These are phyloP conservation scores for Sycophaga agraensis DNA, from an alignment of 1,140 invertebrate genomes.

Conservation along the genomic window DNA sequence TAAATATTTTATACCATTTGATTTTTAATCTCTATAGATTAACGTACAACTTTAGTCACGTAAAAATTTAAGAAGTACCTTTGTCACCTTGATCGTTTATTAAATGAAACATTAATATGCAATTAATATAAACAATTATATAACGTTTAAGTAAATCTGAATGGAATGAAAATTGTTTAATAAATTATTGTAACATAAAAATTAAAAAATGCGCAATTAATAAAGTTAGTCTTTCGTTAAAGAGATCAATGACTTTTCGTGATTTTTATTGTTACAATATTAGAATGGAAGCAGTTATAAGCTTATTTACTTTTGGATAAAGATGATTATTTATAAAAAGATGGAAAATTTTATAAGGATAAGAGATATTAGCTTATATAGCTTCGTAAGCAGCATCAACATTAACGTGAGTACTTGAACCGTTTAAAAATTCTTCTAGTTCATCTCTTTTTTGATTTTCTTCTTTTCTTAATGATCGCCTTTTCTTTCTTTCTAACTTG, in stretches of 20 bases:
- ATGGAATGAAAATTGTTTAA: conserved; percentile 11
- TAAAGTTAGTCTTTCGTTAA: conserved; percentile 17
- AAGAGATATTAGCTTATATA: conserved; percentile 44
- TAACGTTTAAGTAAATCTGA: too few relatives aligned
- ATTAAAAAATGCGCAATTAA: conserved; percentile 17
- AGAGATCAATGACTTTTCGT: conserved; percentile 10
- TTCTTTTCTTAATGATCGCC: conserved; percentile 47
- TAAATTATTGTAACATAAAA: conserved; percentile 3
- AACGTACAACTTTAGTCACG: too few relatives aligned
- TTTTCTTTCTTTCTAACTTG: conserved; percentile 53
- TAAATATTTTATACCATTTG: background rate
- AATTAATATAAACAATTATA: too few relatives aligned
- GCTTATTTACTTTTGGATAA: background rate
- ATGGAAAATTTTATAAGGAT: background rate
- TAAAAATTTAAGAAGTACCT: too few relatives aligned
- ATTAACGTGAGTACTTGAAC: conserved; percentile 49
- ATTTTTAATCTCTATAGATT: background rate
- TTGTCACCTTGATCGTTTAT: too few relatives aligned
- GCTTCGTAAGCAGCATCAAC: conserved; percentile 63
- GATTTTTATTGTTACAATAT: background rate
- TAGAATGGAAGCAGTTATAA: background rate
- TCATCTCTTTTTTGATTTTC: conserved; percentile 60
- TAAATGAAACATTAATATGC: too few relatives aligned
- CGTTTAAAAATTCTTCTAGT: conserved; percentile 69
- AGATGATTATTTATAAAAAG: conserved; percentile 12